These are phyloP conservation scores for Hylomyscus alleni DNA, from an alignment of 2,797 vertebrate species.

Conservation along the genomic window DNA sequence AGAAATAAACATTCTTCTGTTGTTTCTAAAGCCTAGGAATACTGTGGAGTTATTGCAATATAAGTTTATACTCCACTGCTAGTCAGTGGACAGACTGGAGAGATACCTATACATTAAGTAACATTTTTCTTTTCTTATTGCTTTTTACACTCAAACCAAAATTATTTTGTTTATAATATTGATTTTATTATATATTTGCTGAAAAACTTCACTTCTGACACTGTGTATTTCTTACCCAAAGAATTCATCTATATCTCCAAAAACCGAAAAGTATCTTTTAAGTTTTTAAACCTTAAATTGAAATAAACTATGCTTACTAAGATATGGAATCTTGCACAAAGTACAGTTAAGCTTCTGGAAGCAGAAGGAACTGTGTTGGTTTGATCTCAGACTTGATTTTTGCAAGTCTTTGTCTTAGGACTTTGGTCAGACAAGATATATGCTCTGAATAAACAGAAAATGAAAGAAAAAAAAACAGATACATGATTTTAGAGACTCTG, in stretches of 20 bases:
- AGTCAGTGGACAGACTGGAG: slow-evolving; percentile 27
- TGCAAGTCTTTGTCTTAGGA: slow-evolving; percentile 64
- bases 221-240: slow-evolving; percentile 74
- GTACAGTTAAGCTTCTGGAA: slow-evolving; percentile 58
- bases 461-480: not conserved
- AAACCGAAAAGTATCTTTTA: slow-evolving; percentile 48
- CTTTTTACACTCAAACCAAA: slow-evolving; percentile 37
- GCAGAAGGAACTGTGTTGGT: not conserved
- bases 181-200: slow-evolving; percentile 59
- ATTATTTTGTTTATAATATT: slow-evolving; percentile 63
- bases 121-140: slow-evolving; percentile 55
- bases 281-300: slow-evolving; percentile 30
- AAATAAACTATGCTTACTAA: slow-evolving; percentile 68
- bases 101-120: slow-evolving; percentile 37
- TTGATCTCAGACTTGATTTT: slow-evolving; percentile 61
- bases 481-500: slow-evolving; percentile 31
- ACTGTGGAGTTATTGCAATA: not conserved
- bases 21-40: slow-evolving; percentile 41
- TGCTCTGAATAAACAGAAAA: slow-evolving; percentile 63
- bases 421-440: slow-evolving; percentile 72
- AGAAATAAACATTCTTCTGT: not conserved
- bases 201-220: slow-evolving; percentile 68
- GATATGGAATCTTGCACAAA: slow-evolving; percentile 45
- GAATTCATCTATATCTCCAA: slow-evolving; percentile 16
- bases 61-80: slow-evolving; percentile 45